Percentiles rank a stretch among this genome's conserved stretches.
Evolutionary conservation across 2,888 invertebrate genomes (phyloP).

Genomic region (Mantis religiosa): DNA sequence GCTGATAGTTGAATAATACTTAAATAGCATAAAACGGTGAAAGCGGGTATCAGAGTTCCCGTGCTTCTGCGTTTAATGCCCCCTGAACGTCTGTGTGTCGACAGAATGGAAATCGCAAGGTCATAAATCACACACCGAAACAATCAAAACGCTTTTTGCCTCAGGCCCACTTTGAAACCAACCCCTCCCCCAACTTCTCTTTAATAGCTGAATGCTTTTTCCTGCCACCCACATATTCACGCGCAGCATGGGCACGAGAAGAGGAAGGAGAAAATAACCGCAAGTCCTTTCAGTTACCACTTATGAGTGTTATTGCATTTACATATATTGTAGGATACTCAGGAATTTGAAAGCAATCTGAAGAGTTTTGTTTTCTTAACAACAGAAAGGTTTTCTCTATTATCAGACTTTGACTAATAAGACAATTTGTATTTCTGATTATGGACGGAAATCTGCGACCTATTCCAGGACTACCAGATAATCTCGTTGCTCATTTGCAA

Average conservation of each 20-base stretch:
- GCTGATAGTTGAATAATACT: too few species aligned
- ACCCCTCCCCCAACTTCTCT: neutral
- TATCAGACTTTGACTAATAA: too few species aligned
- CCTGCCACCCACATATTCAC: neutral
- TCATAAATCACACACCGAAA: neutral
- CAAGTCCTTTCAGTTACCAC: too few species aligned
- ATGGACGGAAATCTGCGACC: too few species aligned
- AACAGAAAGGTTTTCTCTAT: too few species aligned
- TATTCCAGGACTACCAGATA: too few species aligned
- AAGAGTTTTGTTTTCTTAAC: too few species aligned
- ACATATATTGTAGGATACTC: neutral
- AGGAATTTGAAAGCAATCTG: too few species aligned
- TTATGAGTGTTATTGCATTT: neutral
- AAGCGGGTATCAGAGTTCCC: neutral
- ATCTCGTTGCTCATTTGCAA: too few species aligned
- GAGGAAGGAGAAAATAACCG: too few species aligned
- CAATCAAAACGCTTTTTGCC: neutral
- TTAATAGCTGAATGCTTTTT: neutral
- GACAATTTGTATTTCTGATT: too few species aligned
- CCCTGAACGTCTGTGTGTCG: neutral
- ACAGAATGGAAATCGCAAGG: neutral
- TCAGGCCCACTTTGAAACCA: neutral
- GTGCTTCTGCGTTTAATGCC: too few species aligned
- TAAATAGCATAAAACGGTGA: neutral
- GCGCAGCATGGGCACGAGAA: neutral